Evolutionary conservation across 1,140 invertebrate species (phyloP).

Genomic region (Leguminivora glycinivorella): DNA sequence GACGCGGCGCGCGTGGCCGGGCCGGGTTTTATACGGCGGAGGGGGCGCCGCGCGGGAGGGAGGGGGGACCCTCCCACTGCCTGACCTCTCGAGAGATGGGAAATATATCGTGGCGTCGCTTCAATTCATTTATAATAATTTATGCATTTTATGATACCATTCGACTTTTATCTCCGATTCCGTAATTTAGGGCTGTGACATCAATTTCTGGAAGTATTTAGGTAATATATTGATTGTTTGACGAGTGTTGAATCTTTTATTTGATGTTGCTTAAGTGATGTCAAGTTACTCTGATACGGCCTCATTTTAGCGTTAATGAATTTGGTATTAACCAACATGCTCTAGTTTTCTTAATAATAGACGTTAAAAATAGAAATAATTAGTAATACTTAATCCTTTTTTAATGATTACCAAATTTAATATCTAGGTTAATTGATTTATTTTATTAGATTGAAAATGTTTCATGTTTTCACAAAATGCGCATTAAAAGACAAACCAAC

Average conservation of each 20-base stretch:
- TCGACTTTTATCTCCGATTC: conserved; percentile 6
- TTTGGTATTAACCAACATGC: not conserved
- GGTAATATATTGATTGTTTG: conserved; percentile 9
- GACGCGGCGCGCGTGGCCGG: conserved; percentile 68
- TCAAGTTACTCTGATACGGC: not conserved
- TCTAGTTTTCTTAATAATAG: too few relatives aligned
- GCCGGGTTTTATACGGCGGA: conserved; percentile 53
- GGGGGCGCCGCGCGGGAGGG: conserved; percentile 39
- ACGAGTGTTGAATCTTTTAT: not conserved
- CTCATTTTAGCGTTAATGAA: not conserved
- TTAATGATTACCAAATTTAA: too few relatives aligned
- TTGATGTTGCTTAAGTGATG: not conserved
- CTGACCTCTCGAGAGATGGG: conserved; percentile 54
- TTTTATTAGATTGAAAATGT: too few relatives aligned
- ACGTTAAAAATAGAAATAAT: too few relatives aligned
- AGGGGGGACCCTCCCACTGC: conserved; percentile 44
- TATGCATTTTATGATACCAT: conserved; percentile 18
- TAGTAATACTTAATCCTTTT: too few relatives aligned
- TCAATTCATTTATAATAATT: conserved; percentile 12
- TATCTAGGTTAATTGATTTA: too few relatives aligned
- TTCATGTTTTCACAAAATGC: too few relatives aligned
- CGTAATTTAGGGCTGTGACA: not conserved
- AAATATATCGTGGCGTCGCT: not conserved
- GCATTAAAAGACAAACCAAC: too few relatives aligned
- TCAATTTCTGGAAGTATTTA: not conserved